Base-by-base conservation (phyloP, 2,113 vertebrate genomes). In the Lophochroa leadbeateri region DNA sequence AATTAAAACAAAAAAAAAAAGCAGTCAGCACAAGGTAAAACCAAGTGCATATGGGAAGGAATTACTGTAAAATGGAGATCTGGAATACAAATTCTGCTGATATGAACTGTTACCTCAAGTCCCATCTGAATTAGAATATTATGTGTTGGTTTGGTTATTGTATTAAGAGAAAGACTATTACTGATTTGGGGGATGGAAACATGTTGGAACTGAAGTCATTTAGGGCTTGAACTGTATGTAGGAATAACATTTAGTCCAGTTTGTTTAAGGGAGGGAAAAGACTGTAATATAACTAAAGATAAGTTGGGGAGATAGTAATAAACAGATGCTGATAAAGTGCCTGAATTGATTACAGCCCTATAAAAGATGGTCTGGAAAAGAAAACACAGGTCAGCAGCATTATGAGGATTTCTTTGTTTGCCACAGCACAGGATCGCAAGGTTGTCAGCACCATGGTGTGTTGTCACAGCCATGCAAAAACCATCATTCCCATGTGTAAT, bases 391-490 rank as follows among this genome's bases (percentile, higher is more conserved):
- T 92, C 72, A 92, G 47, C 61, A 79, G 64, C 61, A 64, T 23
- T 55, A 14, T 52, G 65, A 81, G 35, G 17, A 76, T 92, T 92
- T 70, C 23, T 92, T 88, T 70, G 17, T 79, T 91, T 82, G 55
- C 49, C 57, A 49, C 41, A 80, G 87, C 43, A 37, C 64, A 79
- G 55, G 39, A 64, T 84, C 65, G 92, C 44, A 52, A 10, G 31
- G 44, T 44, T 86, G 55, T 95, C 90, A 93, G 86, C 86, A 72
- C 61, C 3, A 1, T 61, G 46, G 35, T 60, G 4, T 49, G 47
- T 68, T 88, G 94, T 79, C 94, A 86, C 19, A 72, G 83, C 88
- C 95, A 72, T 86, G 80, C 6, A 41, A 71, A 96, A 91, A 63
- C 31, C 15, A 58, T 96, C 87, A 77, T 93, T 90, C 85, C 77